Base-by-base conservation (phyloP, 2,113 vertebrate genomes). In the Amphiprion ocellaris region DNA sequence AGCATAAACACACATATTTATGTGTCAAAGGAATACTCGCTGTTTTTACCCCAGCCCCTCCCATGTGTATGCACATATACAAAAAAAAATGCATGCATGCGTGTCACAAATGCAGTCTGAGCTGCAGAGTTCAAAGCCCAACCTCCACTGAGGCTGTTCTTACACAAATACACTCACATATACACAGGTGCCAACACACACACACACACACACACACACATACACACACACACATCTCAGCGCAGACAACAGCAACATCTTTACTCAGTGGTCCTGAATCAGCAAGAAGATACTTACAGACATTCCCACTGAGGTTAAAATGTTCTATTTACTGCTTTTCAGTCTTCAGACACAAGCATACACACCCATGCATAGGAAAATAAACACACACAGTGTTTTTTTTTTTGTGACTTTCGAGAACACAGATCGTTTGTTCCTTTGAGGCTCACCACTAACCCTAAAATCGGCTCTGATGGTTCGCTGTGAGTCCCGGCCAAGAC, bases 221-320 rank as follows among this genome's bases (percentile, higher is more conserved):
- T 56, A 54, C 39, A 64, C 58, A 62, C 21, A 26, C 73, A 60
- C 44, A 37, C 72, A 74, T 23, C 56, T 58, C 3, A 37, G 53
- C 9, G 17, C 4, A 39, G 6, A 37, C 66, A 72, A 81, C 44
- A 68, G 33, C 63, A 83, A 56, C 79, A 82, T 83, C 66, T 88
- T 82, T 73, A 63, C 82, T 69, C 78, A 66, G 77, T 46, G 70
- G 82, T 75, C 68, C 90, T 90, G 88, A 92, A 83, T 91, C 90
- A 92, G 90, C 90, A 86, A 83, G 60, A 87, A 60, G 26, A 19
- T 59, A 72, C 67, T 84, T 69, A 49, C 44, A 85, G 83, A 89
- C 77, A 78, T 85, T 77, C 74, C 88, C 83, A 63, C 56, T 69
- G 87, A 79, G 87, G 87, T 83, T 85, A 58, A 84, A 88, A 84